Evolutionary conservation across 2,888 invertebrate species (phyloP).

Genomic region (Tupiocoris notatus): DNA sequence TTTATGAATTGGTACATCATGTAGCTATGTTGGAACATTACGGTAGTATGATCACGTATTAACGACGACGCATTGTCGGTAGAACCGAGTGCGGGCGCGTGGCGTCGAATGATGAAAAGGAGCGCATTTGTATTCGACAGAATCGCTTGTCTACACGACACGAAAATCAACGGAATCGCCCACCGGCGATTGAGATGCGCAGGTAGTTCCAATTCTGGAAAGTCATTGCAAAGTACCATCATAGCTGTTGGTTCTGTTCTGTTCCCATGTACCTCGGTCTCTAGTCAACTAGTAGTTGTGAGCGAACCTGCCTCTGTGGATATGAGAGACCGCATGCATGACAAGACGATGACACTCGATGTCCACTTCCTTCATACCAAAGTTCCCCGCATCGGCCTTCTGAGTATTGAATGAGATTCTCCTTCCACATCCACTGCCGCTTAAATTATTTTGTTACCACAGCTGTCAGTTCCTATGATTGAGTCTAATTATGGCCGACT

Average conservation of each 20-base stretch:
- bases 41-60: too few relatives aligned
- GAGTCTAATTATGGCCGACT: too few relatives aligned
- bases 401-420: not conserved
- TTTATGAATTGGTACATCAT: too few relatives aligned
- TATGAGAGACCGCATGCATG: not conserved
- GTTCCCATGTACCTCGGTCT: not conserved
- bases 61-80: too few relatives aligned
- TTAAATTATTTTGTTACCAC: too few relatives aligned
- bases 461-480: too few relatives aligned
- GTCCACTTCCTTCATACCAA: not conserved
- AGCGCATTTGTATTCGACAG: not conserved
- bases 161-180: not conserved
- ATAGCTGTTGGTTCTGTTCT: not conserved
- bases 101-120: not conserved
- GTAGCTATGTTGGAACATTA: too few relatives aligned
- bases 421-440: not conserved
- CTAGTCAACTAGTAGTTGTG: not conserved
- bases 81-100: too few relatives aligned
- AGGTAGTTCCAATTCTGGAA: not conserved
- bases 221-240: not conserved
- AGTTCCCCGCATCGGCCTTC: not conserved
- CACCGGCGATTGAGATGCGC: not conserved
- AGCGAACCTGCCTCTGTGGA: too few relatives aligned
- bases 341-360: not conserved
- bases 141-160: not conserved